phyloP scores from a whole-genome alignment of 2,888 invertebrate species.

The Nasonia oneida region DNA sequence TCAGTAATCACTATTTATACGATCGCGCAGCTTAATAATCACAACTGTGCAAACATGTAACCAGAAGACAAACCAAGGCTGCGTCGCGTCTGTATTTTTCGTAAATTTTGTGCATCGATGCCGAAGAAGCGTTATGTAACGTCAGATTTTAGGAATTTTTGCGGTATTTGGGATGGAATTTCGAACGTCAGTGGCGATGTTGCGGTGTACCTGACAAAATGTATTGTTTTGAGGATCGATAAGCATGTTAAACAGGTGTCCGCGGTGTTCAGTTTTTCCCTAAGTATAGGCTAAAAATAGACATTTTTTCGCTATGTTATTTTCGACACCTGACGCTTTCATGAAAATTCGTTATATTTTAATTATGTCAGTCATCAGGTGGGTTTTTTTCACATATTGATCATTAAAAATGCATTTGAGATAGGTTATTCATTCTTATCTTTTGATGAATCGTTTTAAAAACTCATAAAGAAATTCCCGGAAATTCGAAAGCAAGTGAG shows the following conservation, averaged over 20 bases:
- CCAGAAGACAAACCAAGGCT: neutral
- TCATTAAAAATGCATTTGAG: too few species aligned
- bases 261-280: neutral
- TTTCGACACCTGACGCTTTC: neutral
- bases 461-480: too few species aligned
- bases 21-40: neutral
- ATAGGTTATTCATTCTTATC: too few species aligned
- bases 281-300: neutral
- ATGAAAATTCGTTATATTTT: neutral
- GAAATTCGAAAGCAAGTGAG: too few species aligned
- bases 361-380: neutral
- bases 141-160: neutral
- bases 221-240: conserved; percentile 2
- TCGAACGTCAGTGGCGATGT: too few species aligned
- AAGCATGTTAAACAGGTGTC: neutral
- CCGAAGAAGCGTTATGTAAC: neutral
- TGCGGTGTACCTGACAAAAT: neutral
- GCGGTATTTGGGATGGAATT: neutral
- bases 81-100: neutral
- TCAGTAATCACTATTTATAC: conserved; percentile 13
- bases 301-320: neutral
- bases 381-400: too few species aligned
- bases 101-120: neutral
- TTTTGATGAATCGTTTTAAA: too few species aligned
- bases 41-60: conserved; percentile 22